A percentile compares a stretch with the other conserved stretches of the same genome.
Conservation (phyloP, 2,113 vertebrate species). For the Melanerpes formicivorus region DNA sequence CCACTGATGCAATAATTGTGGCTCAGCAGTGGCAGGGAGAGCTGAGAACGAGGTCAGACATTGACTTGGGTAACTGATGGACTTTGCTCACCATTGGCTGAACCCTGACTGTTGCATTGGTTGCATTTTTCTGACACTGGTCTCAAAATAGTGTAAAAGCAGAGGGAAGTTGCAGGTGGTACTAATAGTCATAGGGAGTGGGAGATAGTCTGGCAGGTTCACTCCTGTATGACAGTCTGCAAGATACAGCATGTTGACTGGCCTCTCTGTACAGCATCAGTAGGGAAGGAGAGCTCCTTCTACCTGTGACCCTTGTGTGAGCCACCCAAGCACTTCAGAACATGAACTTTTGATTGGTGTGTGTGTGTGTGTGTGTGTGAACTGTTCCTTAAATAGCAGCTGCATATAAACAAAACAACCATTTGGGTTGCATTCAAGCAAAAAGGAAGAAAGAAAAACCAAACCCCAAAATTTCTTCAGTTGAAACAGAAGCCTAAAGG, state of each 20-base stretch:
- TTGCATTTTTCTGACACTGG: background rate
- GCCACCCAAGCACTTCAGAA: background rate
- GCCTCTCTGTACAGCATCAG: background rate
- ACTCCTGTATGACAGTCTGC: background rate
- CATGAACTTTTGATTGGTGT: background rate
- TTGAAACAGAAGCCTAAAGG: background rate
- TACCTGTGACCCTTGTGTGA: background rate
- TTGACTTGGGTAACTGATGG: background rate
- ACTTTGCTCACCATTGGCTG: background rate
- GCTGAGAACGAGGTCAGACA: background rate
- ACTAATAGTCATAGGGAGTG: background rate
- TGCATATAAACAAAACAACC: background rate
- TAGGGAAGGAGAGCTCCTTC: background rate
- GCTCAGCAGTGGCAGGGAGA: background rate
- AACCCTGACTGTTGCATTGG: background rate
- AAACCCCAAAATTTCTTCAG: background rate
- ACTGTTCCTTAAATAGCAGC: background rate
- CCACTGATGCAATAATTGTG: too few species aligned
- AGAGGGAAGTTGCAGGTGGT: background rate
- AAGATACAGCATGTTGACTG: background rate
- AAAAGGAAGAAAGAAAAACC: background rate
- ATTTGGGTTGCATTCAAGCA: background rate
- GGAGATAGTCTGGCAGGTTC: background rate
- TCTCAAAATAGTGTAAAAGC: background rate
- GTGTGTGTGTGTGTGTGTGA: too few species aligned